Base-by-base conservation (phyloP, 2,113 vertebrate genomes). In the Dolichotis patagonum region DNA sequence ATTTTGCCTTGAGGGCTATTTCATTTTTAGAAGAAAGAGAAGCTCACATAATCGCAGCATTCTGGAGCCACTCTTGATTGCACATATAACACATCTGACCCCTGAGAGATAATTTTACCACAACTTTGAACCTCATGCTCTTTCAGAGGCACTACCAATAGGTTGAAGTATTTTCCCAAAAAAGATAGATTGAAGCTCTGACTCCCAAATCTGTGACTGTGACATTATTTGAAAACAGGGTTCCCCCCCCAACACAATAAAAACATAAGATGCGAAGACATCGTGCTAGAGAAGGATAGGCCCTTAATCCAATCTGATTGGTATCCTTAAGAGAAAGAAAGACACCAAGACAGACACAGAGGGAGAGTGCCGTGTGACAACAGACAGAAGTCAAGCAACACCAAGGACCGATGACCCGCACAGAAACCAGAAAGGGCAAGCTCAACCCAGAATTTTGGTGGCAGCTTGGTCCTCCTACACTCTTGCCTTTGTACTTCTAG, bases 11-110 rank as follows among this genome's bases (percentile, higher is more conserved):
- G 84, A 83, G 43, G 60, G 46, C 2, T 38, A 85, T 86, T 91
- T 96, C 75, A 71, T 87, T 97, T 97, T 98, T 90, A 95, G 95
- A 96, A 60, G 80, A 77, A 46, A 96, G 81, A 93, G 24, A 87
- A 85, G 49, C 35, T 90, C 38, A 49, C 60, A 83, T 80, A 71
- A 77, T 63, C 78, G 62, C 7, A 89, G 56, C 46, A 46, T 62
- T 90, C 88, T 49, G 52, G 26, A 94, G 35, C 26, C 14, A 63
- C 12, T 94, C 30, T 20, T 91, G 63, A 95, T 73, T 96, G 85
- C 22, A 49, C 62, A 80, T 81, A 90, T 17, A 49, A 46, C 20
- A 49, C 38, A 83, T 58, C 52, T 93, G 46, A 81, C 43, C 46
- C 62, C n/a, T 7, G 24, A 94, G 43, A 85, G n/a, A 38, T 52